These are phyloP conservation scores for Noctilio leporinus DNA, from an alignment of 2,113 vertebrate species.

Conservation along the genomic window DNA sequence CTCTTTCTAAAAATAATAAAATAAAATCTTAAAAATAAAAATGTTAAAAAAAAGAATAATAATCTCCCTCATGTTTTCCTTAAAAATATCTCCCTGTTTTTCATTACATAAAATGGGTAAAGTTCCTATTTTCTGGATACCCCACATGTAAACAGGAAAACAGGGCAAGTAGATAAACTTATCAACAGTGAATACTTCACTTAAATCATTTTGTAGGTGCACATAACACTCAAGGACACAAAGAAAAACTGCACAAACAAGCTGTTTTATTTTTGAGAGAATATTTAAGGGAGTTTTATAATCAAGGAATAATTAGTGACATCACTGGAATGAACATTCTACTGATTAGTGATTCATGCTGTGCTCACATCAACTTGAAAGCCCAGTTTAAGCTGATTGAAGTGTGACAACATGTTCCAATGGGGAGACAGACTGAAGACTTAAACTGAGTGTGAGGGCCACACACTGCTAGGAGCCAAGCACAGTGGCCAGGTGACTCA, in stretches of 20 bases:
- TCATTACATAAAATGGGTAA: background rate
- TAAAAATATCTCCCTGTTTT: background rate
- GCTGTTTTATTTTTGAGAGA: slow-evolving; percentile 15
- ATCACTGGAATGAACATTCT: slow-evolving; percentile 57
- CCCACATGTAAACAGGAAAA: background rate
- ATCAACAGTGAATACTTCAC: background rate
- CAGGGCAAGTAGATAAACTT: background rate
- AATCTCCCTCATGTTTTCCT: background rate
- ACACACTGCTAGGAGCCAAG: slow-evolving; percentile 7
- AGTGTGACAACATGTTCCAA: slow-evolving; percentile 45
- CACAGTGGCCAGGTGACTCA: slow-evolving; percentile 29
- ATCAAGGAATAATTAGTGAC: slow-evolving; percentile 44
- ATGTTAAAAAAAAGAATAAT: too few species aligned
- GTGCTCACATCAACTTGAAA: slow-evolving; percentile 60
- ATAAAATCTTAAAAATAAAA: too few species aligned
- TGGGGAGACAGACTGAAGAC: slow-evolving; percentile 57
- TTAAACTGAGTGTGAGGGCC: background rate
- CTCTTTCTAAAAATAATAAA: too few species aligned
- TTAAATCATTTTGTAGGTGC: background rate
- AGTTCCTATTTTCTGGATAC: slow-evolving; percentile 2
- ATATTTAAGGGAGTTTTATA: slow-evolving; percentile 13
- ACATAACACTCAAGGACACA: background rate
- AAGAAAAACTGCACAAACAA: slow-evolving; percentile 26
- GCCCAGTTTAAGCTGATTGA: slow-evolving; percentile 42
- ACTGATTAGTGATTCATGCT: slow-evolving; percentile 63